Evolutionary conservation across 2,113 vertebrate genomes (phyloP).

Genomic region (Natator depressus): DNA sequence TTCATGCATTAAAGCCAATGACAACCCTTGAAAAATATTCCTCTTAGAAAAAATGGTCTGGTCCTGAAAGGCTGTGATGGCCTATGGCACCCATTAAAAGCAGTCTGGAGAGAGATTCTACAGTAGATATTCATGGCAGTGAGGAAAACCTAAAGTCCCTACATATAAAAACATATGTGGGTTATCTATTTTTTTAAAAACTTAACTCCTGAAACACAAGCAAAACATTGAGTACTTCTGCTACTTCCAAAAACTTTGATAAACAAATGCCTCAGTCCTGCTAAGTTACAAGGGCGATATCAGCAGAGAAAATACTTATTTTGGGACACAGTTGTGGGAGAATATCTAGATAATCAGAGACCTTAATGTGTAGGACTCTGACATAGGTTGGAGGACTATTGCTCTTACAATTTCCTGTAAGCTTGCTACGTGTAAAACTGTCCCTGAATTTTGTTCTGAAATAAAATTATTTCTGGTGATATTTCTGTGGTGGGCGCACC

Average conservation of each 20-base stretch:
- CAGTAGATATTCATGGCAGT: not conserved
- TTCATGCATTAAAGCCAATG: not conserved
- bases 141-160: not conserved
- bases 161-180: not conserved
- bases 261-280: not conserved
- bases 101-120: not conserved
- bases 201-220: not conserved
- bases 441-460: not conserved
- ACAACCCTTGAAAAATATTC: constrained; percentile 6
- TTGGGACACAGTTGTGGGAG: not conserved
- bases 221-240: not conserved
- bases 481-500: not conserved
- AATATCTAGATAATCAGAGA: not conserved
- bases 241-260: not conserved
- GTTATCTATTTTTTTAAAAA: not conserved
- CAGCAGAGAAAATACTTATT: not conserved
- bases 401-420: not conserved
- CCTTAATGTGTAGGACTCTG: not conserved
- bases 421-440: accelerated
- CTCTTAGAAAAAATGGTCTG: not conserved
- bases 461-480: not conserved
- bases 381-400: not conserved
- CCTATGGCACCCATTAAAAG: not conserved
- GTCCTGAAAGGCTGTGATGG: not conserved
- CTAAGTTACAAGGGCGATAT: not conserved